These are phyloP conservation scores for Dilophus febrilis DNA, from an alignment of 2,888 invertebrate species.

Conservation along the genomic window DNA sequence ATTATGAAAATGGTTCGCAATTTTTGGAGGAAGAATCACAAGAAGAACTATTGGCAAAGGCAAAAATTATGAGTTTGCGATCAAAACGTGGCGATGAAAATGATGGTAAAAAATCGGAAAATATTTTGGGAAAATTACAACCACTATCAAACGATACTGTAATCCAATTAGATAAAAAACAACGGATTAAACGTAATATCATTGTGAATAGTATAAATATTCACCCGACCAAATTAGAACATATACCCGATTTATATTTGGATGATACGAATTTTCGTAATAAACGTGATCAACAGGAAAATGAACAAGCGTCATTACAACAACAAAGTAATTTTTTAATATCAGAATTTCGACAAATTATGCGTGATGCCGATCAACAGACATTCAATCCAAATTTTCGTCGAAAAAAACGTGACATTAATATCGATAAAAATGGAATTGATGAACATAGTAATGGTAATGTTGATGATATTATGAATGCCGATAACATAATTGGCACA, in stretches of 20 bases:
- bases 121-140: not conserved
- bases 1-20: not conserved
- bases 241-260: conserved; percentile 5
- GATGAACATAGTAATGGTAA: not conserved
- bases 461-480: too few species aligned
- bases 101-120: not conserved
- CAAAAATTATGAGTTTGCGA: conserved; percentile 17
- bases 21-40: conserved; percentile 26
- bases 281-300: not conserved
- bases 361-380: conserved; percentile 6
- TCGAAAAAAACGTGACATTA: not conserved
- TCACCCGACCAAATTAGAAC: not conserved
- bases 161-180: too few species aligned
- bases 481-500: not conserved
- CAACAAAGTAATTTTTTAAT: conserved; percentile 2
- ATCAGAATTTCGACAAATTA: conserved; percentile 6
- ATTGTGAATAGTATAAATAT: not conserved
- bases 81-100: conserved; percentile 9
- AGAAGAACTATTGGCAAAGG: conserved; percentile 15
- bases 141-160: too few species aligned
- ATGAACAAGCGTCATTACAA: too few species aligned
- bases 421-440: too few species aligned
- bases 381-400: conserved; percentile 1
- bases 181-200: not conserved
- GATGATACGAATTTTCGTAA: not conserved